Percentiles rank a stretch among this genome's conserved stretches.
Conservation (phyloP, 2,888 invertebrate genomes). For the Leucozona laternaria region DNA sequence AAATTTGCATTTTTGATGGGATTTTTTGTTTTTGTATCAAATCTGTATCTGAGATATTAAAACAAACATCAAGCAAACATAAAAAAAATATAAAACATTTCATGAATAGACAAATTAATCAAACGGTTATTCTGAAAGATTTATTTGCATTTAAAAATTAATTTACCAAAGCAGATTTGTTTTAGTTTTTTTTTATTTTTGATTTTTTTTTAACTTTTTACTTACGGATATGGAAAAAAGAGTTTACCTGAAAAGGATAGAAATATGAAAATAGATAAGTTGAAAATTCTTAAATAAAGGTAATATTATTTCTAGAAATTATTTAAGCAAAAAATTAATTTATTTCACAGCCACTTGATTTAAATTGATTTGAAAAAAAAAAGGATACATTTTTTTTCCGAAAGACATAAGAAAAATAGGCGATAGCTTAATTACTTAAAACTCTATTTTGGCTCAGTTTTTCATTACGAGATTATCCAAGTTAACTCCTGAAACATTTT, state of each 20-base stretch:
- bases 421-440: no score
- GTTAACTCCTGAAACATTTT: no score
- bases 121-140: slow-evolving; percentile 46
- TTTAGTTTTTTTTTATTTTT: neutral
- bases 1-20: slow-evolving; percentile 57
- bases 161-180: slow-evolving; percentile 23
- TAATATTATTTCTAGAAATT: no score
- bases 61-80: slow-evolving; percentile 39
- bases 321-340: no score
- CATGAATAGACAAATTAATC: slow-evolving; percentile 62
- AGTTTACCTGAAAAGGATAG: slow-evolving; percentile 45
- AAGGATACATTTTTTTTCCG: no score
- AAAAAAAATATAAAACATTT: slow-evolving; percentile 66
- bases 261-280: slow-evolving; percentile 17
- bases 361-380: no score
- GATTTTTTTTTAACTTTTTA: slow-evolving; percentile 3
- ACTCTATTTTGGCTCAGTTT: no score
- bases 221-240: slow-evolving; percentile 30
- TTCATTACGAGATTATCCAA: no score
- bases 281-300: no score
- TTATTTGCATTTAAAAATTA: slow-evolving; percentile 51
- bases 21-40: slow-evolving; percentile 1
- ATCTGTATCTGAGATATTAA: slow-evolving; percentile 8
- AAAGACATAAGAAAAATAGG: no score
- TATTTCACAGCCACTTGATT: no score